Percentiles rank a stretch among this genome's conserved stretches.
These are phyloP conservation scores for Aphaenogaster floridana DNA, from an alignment of 1,140 invertebrate species.

Conservation along the genomic window DNA sequence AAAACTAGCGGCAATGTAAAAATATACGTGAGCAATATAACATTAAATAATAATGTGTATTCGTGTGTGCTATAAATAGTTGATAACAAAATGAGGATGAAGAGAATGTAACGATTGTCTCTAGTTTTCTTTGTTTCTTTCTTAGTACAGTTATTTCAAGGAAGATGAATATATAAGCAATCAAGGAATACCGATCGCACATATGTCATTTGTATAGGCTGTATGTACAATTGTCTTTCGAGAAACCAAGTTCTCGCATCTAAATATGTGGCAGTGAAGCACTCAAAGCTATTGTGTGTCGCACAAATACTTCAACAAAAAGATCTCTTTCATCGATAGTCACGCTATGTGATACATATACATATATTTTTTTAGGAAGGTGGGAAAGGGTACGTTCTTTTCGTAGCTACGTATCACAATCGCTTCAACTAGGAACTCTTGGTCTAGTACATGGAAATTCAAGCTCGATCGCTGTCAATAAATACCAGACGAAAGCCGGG, in stretches of 20 bases:
- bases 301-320: constrained; percentile 22
- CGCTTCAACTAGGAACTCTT: constrained; percentile 44
- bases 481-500: constrained; percentile 30
- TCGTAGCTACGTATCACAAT: constrained; percentile 49
- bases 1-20: constrained; percentile 21
- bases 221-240: constrained; percentile 17
- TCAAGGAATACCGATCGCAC: neutral
- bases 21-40: constrained; percentile 10
- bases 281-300: constrained; percentile 25
- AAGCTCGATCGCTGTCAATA: neutral
- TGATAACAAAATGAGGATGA: neutral
- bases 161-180: constrained; percentile 15
- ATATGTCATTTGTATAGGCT: neutral
- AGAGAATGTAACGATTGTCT: constrained; percentile 2
- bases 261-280: constrained; percentile 63
- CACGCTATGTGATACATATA: neutral
- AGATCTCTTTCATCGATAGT: constrained; percentile 7
- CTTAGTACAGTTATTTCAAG: neutral
- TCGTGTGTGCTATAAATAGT: constrained; percentile 50
- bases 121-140: neutral
- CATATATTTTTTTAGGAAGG: neutral
- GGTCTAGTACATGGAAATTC: constrained; percentile 16
- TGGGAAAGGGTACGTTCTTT: neutral
- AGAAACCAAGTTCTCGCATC: neutral
- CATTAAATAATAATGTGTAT: constrained; percentile 36